Evolutionary conservation across 1,140 invertebrate species (phyloP).

Genomic region (Portunus trituberculatus): DNA sequence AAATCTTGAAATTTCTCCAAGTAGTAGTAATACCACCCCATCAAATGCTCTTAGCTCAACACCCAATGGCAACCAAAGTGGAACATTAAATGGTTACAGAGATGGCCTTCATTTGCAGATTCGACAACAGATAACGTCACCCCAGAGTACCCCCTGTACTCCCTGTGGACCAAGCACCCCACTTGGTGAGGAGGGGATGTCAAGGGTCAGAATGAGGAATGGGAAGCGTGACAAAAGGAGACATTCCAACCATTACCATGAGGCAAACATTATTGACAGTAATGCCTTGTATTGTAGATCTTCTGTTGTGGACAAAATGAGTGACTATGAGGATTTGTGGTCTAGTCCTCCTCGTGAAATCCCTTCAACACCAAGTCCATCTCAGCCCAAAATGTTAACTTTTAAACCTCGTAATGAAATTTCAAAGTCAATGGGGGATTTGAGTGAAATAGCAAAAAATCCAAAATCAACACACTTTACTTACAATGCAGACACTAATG

Average conservation of each 20-base stretch:
- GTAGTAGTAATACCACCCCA: slow-evolving; percentile 28
- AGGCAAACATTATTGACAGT: slow-evolving; percentile 92
- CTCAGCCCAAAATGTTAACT: slow-evolving; percentile 66
- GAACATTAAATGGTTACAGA: slow-evolving; percentile 59
- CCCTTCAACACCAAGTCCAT: slow-evolving; percentile 75
- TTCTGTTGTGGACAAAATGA: slow-evolving; percentile 93
- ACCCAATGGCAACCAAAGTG: slow-evolving; percentile 38
- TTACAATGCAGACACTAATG: slow-evolving; percentile 65
- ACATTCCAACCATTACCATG: slow-evolving; percentile 85
- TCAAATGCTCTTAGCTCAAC: slow-evolving; percentile 9
- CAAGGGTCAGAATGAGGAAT: slow-evolving; percentile 38
- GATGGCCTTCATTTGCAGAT: slow-evolving; percentile 74
- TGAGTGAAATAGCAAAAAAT: slow-evolving; percentile 71
- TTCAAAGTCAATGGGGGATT: slow-evolving; percentile 75
- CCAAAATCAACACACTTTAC: slow-evolving; percentile 68
- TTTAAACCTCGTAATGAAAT: slow-evolving; percentile 76
- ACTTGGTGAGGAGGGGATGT: slow-evolving; percentile 70
- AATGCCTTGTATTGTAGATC: slow-evolving; percentile 91
- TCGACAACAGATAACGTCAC: slow-evolving; percentile 75
- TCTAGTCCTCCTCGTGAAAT: slow-evolving; percentile 84
- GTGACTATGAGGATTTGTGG: slow-evolving; percentile 98
- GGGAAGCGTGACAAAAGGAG: slow-evolving; percentile 69
- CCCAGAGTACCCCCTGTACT: slow-evolving; percentile 78
- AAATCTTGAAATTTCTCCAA: slow-evolving; percentile 72
- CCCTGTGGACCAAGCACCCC: slow-evolving; percentile 76